Evolutionary conservation across 2,888 invertebrate genomes (phyloP).

Genomic region (Caradrina kadenii): DNA sequence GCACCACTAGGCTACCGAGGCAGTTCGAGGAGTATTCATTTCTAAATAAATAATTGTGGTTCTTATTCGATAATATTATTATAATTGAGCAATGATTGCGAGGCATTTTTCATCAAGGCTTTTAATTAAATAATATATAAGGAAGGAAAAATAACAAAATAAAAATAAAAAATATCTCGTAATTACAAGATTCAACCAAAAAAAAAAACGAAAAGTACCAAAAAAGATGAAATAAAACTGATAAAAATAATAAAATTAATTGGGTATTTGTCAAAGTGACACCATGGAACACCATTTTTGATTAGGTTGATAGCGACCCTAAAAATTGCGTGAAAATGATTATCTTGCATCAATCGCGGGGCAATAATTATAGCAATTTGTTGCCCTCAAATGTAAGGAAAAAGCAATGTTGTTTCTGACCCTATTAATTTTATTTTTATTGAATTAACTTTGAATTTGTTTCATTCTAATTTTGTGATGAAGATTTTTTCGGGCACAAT

Average conservation of each 20-base stretch:
- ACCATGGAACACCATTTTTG: slow-evolving; percentile 75
- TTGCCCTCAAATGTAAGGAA: slow-evolving; percentile 71
- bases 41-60: too few relatives aligned
- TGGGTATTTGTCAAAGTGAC: slow-evolving; percentile 79
- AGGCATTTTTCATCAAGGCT: too few relatives aligned
- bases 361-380: slow-evolving; percentile 85
- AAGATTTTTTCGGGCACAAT: neutral
- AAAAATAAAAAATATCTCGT: neutral
- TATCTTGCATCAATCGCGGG: slow-evolving; percentile 73
- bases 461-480: slow-evolving; percentile 1
- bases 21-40: too few relatives aligned
- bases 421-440: slow-evolving; percentile 57
- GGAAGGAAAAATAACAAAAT: neutral
- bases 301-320: slow-evolving; percentile 77
- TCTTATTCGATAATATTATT: too few relatives aligned
- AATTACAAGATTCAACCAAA: slow-evolving; percentile 24
- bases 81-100: too few relatives aligned
- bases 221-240: slow-evolving; percentile 62
- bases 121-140: neutral
- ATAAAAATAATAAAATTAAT: slow-evolving; percentile 76
- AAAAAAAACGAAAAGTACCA: slow-evolving; percentile 42
- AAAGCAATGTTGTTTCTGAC: slow-evolving; percentile 47
- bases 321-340: slow-evolving; percentile 78
- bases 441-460: slow-evolving; percentile 44
- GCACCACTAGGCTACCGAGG: too few relatives aligned